Base-by-base conservation (phyloP, 2,797 vertebrate species). In the Arvicola amphibius region DNA sequence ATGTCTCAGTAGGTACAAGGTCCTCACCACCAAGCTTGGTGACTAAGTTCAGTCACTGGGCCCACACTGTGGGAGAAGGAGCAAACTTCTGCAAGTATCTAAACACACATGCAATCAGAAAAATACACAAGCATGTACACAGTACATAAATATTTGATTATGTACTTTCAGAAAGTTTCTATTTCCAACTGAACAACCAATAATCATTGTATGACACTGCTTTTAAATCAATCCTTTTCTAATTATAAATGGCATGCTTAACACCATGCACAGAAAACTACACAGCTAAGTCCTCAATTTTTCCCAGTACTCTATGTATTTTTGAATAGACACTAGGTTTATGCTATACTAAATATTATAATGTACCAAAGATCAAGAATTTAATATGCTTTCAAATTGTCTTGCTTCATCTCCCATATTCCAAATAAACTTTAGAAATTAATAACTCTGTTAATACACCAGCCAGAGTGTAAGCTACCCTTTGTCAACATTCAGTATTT, bases 341-440 rank as follows among this genome's bases (percentile, higher is more conserved):
- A 46, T 53, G 63, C 84, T 67, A 40, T 7, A 48, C 17, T 73
- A 87, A 8, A 29, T 79, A 87, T 69, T 69, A 79, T 3, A 81
- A 23, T 78, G 48, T 19, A n/a, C 0, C 95, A 46, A 32, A 77
- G 7, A 86, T 43, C 19, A 73, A 87, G 29, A 74, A 76, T 87
- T 67, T 32, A 43, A 27, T 53, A 76, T 69, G 32, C 21, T 90
- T 69, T 79, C 32, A 43, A 91, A 91, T 40, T 84, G 21, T 59
- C 63, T 71, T 65, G 12, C 77, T 80, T 76, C 21, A 87, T 76
- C 34, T 63, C 63, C 40, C 17, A 43, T 8, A 21, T 56, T 48
- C 34, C 77, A 95, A 90, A 84, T 79, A 43, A 71, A 71, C 71
- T 87, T 84, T 34, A 88, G 32, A 90, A 79, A 92, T 81, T 43